These are phyloP conservation scores for Apolygus lucorum DNA, from an alignment of 1,140 invertebrate genomes.

Conservation along the genomic window DNA sequence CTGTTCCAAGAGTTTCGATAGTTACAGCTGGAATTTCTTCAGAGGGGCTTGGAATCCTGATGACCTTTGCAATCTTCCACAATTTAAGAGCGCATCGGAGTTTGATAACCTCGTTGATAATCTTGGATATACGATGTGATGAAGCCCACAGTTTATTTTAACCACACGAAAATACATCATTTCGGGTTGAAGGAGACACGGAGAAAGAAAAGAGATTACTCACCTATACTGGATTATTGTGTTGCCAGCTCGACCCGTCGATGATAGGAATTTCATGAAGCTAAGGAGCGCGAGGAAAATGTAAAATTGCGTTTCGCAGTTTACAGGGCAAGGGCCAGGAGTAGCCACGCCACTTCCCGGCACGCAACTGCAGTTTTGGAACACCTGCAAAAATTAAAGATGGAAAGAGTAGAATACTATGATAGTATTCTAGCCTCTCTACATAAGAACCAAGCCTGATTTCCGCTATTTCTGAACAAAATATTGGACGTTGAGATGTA, in stretches of 20 bases:
- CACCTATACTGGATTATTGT: constrained; percentile 37
- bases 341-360: constrained; percentile 24
- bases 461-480: constrained; percentile 29
- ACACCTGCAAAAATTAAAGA: constrained; percentile 38
- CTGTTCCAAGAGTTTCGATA: no score
- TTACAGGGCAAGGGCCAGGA: constrained; percentile 32
- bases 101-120: no score
- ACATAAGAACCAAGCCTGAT: background rate
- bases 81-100: no score
- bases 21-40: no score
- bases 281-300: constrained; percentile 33
- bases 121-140: no score
- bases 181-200: background rate
- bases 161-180: no score
- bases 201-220: constrained; percentile 18
- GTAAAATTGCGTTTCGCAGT: constrained; percentile 32
- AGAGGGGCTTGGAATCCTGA: no score
- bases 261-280: constrained; percentile 32
- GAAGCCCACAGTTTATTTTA: no score
- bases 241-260: constrained; percentile 35
- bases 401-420: constrained; percentile 31
- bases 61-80: no score
- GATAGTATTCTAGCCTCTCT: constrained; percentile 26
- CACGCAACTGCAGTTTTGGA: constrained; percentile 36
- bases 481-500: constrained; percentile 31